Evolutionary conservation across 2,797 vertebrate genomes (phyloP).

Genomic region (Catostomus latipinnis): DNA sequence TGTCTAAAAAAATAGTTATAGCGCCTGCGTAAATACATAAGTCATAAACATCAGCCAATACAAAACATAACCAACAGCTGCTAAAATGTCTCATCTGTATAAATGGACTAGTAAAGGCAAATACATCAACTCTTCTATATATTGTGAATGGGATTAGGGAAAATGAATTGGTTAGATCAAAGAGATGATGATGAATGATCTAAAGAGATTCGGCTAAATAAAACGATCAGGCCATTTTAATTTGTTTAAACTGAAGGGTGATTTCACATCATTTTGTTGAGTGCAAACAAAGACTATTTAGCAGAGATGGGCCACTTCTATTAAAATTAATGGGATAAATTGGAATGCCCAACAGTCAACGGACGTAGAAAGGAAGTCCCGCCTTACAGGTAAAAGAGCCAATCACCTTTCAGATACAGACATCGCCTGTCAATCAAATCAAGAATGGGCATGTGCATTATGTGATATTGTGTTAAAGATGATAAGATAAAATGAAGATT

Average conservation of each 20-base stretch:
- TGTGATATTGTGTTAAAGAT: too few relatives aligned
- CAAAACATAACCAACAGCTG: neutral
- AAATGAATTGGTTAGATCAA: constrained; percentile 3
- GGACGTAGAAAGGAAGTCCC: too few relatives aligned
- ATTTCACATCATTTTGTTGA: constrained; percentile 4
- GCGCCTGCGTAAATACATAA: neutral
- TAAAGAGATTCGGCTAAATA: neutral
- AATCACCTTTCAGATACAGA: too few relatives aligned
- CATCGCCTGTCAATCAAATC: too few relatives aligned
- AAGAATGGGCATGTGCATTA: neutral
- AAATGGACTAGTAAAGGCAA: neutral
- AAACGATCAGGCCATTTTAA: constrained; percentile 8
- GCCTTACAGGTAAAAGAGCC: too few relatives aligned
- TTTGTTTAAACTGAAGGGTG: constrained; percentile 19
- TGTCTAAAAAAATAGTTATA: constrained; percentile 15
- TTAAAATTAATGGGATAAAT: too few relatives aligned
- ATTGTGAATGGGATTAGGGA: constrained; percentile 6
- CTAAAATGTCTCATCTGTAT: constrained; percentile 13
- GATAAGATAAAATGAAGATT: too few relatives aligned
- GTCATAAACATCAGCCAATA: constrained; percentile 25
- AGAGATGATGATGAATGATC: constrained; percentile 13
- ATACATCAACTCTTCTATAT: neutral
- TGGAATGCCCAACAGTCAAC: too few relatives aligned
- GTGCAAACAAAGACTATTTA: neutral
- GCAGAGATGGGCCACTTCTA: too few relatives aligned